Base-by-base conservation (phyloP, 2,888 invertebrate species). In the Stenolophus ochropezus region DNA sequence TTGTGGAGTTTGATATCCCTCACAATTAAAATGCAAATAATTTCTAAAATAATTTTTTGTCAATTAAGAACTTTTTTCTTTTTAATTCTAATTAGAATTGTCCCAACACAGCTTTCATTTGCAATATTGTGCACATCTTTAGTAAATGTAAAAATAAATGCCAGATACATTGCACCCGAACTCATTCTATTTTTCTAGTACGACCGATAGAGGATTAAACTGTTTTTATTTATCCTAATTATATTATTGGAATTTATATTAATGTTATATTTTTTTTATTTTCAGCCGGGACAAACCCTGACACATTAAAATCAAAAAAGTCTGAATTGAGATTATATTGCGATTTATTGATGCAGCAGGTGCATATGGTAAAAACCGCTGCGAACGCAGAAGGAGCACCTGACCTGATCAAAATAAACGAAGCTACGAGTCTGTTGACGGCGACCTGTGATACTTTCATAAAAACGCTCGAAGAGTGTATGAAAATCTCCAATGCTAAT, bases 401-500 rank as follows among this genome's bases (percentile, higher is more conserved):
- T 42, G 92, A 93, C 87, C 86, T 92, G 77, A 90, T 94, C 93
- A 93, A 92, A 91, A 91, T 94, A 86, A 92, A 93, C 86, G 95
- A 95, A 88, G 93, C 94, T 2, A 93, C 95, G 6, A 93, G 93
- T 86, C 90, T 95, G 84, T 89, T 96, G 47, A 93, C 93, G 82
- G 94, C 94, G 53, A 96, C 96, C 75, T 96, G 96, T 91, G 96
- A 96, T 89, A 95, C 95, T 33, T 96, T 96, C 88, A 95, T 96
- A 84, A 92, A 93, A 87, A 95, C 95, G 20, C 90, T 96, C 85
- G 96, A 96, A 89, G 95, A 95, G 85, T 95, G 95, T 85, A 94
- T 96, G 93, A 92, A 92, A 87, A 87, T 93, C 74, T 90, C 92
- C 21, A 91, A 91, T 83, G 89, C 88, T 33, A 89, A 87, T 82